Percentiles rank a stretch among this genome's conserved stretches.
These are phyloP conservation scores for Solenopsis invicta DNA, from an alignment of 1,140 invertebrate species.

Conservation along the genomic window DNA sequence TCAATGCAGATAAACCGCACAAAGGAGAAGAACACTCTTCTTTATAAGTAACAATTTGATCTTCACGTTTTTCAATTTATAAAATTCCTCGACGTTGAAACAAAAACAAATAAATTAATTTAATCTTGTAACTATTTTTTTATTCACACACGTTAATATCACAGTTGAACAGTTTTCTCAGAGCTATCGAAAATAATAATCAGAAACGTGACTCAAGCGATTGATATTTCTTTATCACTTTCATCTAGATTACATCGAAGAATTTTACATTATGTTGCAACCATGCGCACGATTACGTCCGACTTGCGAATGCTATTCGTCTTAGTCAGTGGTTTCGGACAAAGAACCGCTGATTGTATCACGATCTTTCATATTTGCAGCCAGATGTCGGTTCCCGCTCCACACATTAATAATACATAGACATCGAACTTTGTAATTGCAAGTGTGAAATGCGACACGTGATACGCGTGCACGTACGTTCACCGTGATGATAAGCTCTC, in stretches of 20 bases:
- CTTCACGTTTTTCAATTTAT: not conserved
- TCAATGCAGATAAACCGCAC: not conserved
- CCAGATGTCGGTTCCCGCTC: slow-evolving; percentile 77
- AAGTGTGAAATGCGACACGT: slow-evolving; percentile 67
- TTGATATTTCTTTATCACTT: slow-evolving; percentile 75
- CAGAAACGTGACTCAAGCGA: slow-evolving; percentile 55
- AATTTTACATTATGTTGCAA: slow-evolving; percentile 19
- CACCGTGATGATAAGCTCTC: slow-evolving; percentile 72
- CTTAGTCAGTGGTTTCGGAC: slow-evolving; percentile 74
- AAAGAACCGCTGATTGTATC: slow-evolving; percentile 74
- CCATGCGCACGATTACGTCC: slow-evolving; percentile 72
- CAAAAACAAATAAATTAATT: not conserved
- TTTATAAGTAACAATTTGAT: not conserved
- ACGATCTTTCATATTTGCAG: slow-evolving; percentile 80
- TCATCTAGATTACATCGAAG: slow-evolving; percentile 64
- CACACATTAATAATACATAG: slow-evolving; percentile 73
- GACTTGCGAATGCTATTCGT: slow-evolving; percentile 75
- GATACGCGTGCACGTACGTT: slow-evolving; percentile 72
- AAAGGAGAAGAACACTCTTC: too few species aligned
- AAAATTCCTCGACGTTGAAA: not conserved
- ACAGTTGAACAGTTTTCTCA: slow-evolving; percentile 17
- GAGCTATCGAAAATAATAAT: slow-evolving; percentile 20
- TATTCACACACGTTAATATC: not conserved
- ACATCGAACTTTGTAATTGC: slow-evolving; percentile 54
- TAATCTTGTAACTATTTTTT: not conserved